Conservation (phyloP, 2,113 vertebrate genomes). For the Syngnathus floridae region DNA sequence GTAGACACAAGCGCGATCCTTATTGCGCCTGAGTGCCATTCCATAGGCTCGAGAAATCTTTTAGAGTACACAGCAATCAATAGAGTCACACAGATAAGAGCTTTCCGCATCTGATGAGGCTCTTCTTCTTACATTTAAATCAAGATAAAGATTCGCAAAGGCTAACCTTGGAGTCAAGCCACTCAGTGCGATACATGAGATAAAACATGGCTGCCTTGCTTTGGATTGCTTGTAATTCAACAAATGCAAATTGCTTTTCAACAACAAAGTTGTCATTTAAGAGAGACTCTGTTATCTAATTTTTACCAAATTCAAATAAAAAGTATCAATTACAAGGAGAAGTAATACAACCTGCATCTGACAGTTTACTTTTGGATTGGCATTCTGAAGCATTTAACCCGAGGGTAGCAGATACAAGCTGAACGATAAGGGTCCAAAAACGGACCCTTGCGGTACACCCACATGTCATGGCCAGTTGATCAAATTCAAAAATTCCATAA, state of each 20-base stretch:
- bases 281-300: not conserved
- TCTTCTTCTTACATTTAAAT: constrained; percentile 11
- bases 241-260: not conserved
- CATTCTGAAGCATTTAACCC: too few species aligned
- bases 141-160: constrained; percentile 47
- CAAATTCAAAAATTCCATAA: too few species aligned
- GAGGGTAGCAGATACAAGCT: too few species aligned
- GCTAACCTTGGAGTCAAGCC: constrained; percentile 53
- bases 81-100: constrained; percentile 68
- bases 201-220: constrained; percentile 5
- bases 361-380: too few species aligned
- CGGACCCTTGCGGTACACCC: too few species aligned
- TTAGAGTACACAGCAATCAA: constrained; percentile 62
- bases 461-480: too few species aligned
- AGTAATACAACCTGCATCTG: not conserved
- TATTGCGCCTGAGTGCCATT: constrained; percentile 51
- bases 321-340: not conserved
- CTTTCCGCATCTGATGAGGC: constrained; percentile 69
- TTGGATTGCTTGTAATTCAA: not conserved
- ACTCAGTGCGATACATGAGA: constrained; percentile 17
- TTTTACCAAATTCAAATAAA: not conserved
- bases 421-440: too few species aligned
- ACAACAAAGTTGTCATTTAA: constrained; percentile 14
- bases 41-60: constrained; percentile 44
- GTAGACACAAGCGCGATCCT: constrained; percentile 55